Base-by-base conservation (phyloP, 2,888 invertebrate genomes). In the Parnassius smintheus region DNA sequence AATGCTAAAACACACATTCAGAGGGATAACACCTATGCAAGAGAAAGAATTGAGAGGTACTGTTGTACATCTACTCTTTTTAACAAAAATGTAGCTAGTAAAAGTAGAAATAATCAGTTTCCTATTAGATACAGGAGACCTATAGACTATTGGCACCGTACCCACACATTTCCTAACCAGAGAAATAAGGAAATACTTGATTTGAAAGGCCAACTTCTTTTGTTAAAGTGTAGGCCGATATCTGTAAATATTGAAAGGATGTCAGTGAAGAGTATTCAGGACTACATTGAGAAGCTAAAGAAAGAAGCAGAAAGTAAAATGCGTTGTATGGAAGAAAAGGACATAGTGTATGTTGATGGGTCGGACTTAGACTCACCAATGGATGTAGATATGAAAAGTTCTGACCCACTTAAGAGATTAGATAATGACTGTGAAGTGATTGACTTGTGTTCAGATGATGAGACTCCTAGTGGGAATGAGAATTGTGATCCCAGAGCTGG, bases 361-460 rank as follows among this genome's bases (percentile, higher is more conserved):
- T 66, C 81, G 9, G 83, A 83, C 41, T 76, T 80, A 62, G 87
- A 86, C 64, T 81, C 80, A 58, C 71, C 77, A 1, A 65, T 75
- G 49, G 82, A 82, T 18, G 66, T 68, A 2, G 88, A 88, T 45
- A 70, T 75, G 53, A 81, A 79, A 64, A 72, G 67, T 67, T 69
- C 74, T 57, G 89, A 90, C 68, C 88, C 89, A 8, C 72, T 90
- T 60, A 84, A 85, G 66, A 75, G 83, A 61, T 66, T 71, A 42
- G 86, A 86, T 54, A 76, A 73, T 71, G 88, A 85, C n/a, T 87
- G 88, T 84, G 93, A 93, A 75, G 93, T 94, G 77, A 94, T 95
- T 71, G 94, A 95, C 78, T 90, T 95, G 76, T 95, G 95, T 80
- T 94, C 95, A 1, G 95, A 94, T 64, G 95, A 95, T 71, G 95